Base-by-base conservation (phyloP, 2,888 invertebrate genomes). In the Yponomeuta malinellus region DNA sequence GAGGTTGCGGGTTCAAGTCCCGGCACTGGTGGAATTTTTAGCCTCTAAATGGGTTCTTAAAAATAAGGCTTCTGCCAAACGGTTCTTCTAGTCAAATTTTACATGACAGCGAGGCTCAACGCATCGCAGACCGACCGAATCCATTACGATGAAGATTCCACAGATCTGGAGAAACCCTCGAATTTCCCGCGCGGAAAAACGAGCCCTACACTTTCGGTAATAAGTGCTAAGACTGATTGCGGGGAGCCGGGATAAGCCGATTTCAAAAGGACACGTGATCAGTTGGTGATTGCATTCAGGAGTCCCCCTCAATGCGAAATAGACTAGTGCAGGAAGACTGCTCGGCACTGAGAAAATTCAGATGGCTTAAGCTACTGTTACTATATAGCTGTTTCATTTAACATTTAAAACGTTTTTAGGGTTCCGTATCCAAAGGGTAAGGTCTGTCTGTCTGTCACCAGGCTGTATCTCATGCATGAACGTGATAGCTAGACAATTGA, bases 181-280 rank as follows among this genome's bases (percentile, higher is more conserved):
- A 59, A 59, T 15, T 59, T 59, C 15, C 15, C 15, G 52, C 52
- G 12, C 52, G 15, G 65, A 65, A 65, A 23, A 65, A 65, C 10
- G 23, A 9, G 65, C 65, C 65, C 31, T 65, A 65, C n/a, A 31
- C 29, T 31, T 23, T 31, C 29, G 29, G 65, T 23, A 23, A 31
- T 65, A 65, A 65, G 65, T 31, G 23, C 65, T 73, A 71, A 65
- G 68, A 68, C 64, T 59, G 52, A 59, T 59, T 59, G 52, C 15
- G 4, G 48, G 72, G 75, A 70, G 65, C 71, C 48, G 72, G 82
- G 86, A 87, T 89, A 89, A 90, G 90, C 88, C 84, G 87, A 86
- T 89, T 89, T 89, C 83, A 86, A 86, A 89, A 88, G 86, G 86
- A 85, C 88, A 86, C 88, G 89, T 89, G 90, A 90, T 90, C 87